A percentile compares a stretch with the other conserved stretches of the same genome.
These are phyloP conservation scores for Subanguina moxae DNA, from an alignment of 1,140 invertebrate species.

Conservation along the genomic window DNA sequence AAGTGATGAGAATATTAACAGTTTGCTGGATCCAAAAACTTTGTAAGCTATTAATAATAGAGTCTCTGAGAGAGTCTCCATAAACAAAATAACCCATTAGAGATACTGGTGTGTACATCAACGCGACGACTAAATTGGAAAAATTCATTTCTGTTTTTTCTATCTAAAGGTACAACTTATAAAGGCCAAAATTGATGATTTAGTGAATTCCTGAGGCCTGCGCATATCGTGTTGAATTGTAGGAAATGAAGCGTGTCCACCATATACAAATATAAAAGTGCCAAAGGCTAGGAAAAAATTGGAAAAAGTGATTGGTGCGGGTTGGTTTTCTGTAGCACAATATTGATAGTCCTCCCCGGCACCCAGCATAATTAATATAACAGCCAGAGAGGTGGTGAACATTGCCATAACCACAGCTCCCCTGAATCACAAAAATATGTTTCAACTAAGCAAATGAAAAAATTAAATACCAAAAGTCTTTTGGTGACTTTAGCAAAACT, in stretches of 20 bases:
- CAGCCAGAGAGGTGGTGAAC: background rate
- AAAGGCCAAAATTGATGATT: slow-evolving; percentile 60
- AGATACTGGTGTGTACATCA: slow-evolving; percentile 53
- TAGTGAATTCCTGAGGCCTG: slow-evolving; percentile 60
- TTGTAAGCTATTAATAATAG: slow-evolving; percentile 55
- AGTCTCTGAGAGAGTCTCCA: slow-evolving; percentile 54
- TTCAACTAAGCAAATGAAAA: background rate
- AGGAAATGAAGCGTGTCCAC: slow-evolving; percentile 62
- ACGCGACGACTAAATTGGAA: slow-evolving; percentile 47
- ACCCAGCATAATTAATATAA: slow-evolving; percentile 8
- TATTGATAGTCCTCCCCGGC: background rate
- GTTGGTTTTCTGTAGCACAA: background rate
- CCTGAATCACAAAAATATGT: background rate
- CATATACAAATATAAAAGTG: slow-evolving; percentile 61
- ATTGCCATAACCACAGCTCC: background rate
- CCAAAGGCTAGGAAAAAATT: slow-evolving; percentile 60
- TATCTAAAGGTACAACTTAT: slow-evolving; percentile 47
- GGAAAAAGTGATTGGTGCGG: slow-evolving; percentile 55
- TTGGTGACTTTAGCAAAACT: slow-evolving; percentile 70
- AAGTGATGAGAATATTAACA: slow-evolving; percentile 55
- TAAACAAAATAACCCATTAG: slow-evolving; percentile 54
- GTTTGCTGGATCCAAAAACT: slow-evolving; percentile 51
- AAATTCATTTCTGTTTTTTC: slow-evolving; percentile 2
- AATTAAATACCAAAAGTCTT: slow-evolving; percentile 68
- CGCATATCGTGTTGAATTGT: slow-evolving; percentile 64